These are phyloP conservation scores for Chaetodon auriga DNA, from an alignment of 2,113 vertebrate genomes.

Conservation along the genomic window DNA sequence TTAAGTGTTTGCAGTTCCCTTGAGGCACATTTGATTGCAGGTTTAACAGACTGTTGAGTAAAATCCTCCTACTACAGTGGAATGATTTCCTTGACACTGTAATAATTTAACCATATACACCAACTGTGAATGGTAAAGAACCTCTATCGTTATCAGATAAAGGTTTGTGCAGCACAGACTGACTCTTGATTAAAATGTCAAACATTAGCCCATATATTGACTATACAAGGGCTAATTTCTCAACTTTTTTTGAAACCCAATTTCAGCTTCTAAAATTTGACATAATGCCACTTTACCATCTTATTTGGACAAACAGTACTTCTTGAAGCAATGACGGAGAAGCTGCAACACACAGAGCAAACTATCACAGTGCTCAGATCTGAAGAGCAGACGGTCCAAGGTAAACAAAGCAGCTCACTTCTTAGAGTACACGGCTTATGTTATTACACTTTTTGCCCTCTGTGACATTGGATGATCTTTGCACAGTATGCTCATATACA, in stretches of 20 bases:
- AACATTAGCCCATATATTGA: not conserved
- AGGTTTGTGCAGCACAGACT: not conserved
- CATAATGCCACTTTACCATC: not conserved
- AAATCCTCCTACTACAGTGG: not conserved
- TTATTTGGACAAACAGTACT: constrained; percentile 18
- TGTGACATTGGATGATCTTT: constrained; percentile 24
- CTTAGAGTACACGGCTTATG: constrained; percentile 13
- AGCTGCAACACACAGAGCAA: constrained; percentile 29
- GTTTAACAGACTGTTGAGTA: constrained; percentile 27
- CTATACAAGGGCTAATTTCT: not conserved
- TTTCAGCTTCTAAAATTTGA: not conserved
- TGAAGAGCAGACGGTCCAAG: not conserved
- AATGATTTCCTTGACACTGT: constrained; percentile 11
- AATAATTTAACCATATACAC: not conserved
- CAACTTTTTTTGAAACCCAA: not conserved
- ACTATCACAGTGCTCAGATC: constrained; percentile 7
- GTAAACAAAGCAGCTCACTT: constrained; percentile 35
- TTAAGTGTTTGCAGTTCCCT: constrained; percentile 28
- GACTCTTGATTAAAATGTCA: not conserved
- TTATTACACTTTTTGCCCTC: constrained; percentile 31
- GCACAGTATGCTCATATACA: constrained; percentile 4
- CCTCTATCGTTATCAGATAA: not conserved
- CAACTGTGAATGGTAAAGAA: not conserved
- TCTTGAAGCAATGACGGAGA: constrained; percentile 12
- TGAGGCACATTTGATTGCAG: constrained; percentile 36